phyloP scores from a whole-genome alignment of 2,113 vertebrate species.

The Dromiciops gliroides region DNA sequence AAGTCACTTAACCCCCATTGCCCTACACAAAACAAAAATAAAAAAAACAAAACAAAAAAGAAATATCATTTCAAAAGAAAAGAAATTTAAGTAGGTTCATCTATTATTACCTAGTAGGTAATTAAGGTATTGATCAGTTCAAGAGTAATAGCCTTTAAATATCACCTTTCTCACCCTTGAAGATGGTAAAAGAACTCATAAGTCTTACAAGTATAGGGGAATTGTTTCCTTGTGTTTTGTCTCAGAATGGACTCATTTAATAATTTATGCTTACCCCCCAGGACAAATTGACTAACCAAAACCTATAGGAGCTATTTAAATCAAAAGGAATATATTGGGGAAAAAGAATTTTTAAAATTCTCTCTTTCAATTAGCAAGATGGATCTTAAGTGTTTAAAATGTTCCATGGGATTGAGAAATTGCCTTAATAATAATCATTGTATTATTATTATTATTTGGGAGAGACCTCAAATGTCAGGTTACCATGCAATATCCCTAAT shows the following conservation, averaged over 20 bases:
- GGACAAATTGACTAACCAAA: neutral
- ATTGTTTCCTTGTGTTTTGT: neutral
- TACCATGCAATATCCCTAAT: neutral
- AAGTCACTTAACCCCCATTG: too few relatives aligned
- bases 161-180: slow-evolving; percentile 9
- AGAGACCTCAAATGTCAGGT: neutral
- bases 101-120: neutral
- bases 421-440: neutral
- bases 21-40: too few relatives aligned
- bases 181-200: neutral
- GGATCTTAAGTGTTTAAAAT: neutral
- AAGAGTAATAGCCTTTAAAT: neutral
- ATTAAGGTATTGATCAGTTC: neutral
- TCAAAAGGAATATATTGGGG: neutral
- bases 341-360: slow-evolving; percentile 34
- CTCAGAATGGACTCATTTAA: neutral
- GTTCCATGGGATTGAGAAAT: neutral
- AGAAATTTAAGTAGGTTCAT: neutral
- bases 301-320: neutral
- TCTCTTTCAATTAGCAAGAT: neutral
- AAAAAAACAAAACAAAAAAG: too few relatives aligned
- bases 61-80: neutral
- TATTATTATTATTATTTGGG: too few relatives aligned
- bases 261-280: neutral
- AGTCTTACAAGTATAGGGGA: slow-evolving; percentile 5